Percentiles rank a stretch among this genome's conserved stretches.
phyloP scores from a whole-genome alignment of 2,113 vertebrate species.

The Piprites chloris region DNA sequence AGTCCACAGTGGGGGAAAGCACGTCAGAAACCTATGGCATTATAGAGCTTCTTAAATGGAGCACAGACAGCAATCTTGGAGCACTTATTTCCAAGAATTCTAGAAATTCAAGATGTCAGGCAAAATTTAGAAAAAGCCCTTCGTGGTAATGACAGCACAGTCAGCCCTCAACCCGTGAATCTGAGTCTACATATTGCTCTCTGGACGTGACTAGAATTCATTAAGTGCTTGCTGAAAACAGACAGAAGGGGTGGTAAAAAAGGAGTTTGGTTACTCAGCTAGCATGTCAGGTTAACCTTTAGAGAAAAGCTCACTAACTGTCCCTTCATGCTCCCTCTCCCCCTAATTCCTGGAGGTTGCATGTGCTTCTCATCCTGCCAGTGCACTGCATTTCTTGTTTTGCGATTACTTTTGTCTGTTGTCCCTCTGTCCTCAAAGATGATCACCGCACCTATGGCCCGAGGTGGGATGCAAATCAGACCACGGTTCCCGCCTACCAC shows the following conservation, averaged over 20 bases:
- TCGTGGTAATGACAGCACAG: not conserved
- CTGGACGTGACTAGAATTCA: not conserved
- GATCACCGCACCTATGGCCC: conserved; percentile 83
- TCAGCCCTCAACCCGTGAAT: not conserved
- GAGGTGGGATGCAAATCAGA: conserved; percentile 86
- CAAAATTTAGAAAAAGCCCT: not conserved
- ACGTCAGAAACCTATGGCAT: not conserved
- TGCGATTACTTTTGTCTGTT: conserved; percentile 84
- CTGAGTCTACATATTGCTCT: not conserved
- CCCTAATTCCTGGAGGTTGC: conserved; percentile 5
- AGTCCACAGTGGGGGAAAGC: not conserved
- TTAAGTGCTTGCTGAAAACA: not conserved
- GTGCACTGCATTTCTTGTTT: conserved; percentile 80
- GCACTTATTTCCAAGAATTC: not conserved
- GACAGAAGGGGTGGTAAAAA: not conserved
- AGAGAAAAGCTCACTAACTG: conserved; percentile 50
- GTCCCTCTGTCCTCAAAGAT: conserved; percentile 86
- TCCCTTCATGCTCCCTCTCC: not conserved
- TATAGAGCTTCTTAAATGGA: not conserved
- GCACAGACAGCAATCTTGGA: not conserved
- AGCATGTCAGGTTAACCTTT: not conserved
- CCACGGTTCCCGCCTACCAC: conserved; percentile 83
- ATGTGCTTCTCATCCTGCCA: conserved; percentile 65
- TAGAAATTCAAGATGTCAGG: not conserved
- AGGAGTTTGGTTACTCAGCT: not conserved